A percentile compares a stretch with the other conserved stretches of the same genome.
phyloP scores from a whole-genome alignment of 2,113 vertebrate genomes.

The Myrmecophaga tridactyla region DNA sequence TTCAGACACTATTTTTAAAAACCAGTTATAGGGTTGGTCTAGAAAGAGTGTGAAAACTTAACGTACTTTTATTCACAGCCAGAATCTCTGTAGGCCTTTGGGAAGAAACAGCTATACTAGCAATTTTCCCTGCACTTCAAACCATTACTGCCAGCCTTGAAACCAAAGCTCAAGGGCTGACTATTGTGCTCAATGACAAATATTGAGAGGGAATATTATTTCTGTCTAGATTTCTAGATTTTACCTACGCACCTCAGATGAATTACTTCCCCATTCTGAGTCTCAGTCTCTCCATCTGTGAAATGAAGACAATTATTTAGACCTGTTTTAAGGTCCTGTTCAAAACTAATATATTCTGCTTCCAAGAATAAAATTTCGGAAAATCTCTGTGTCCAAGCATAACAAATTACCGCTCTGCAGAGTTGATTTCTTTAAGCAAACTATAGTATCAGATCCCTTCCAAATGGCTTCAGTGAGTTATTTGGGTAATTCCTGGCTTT shows the following conservation, averaged over 20 bases:
- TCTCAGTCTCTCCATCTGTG: neutral
- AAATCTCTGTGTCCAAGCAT: conserved; percentile 23
- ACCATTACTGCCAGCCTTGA: neutral
- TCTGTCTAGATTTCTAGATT: neutral
- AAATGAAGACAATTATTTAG: neutral
- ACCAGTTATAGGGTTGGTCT: neutral
- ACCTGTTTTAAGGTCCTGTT: neutral
- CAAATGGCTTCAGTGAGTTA: neutral
- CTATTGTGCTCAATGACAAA: neutral
- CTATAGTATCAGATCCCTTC: neutral
- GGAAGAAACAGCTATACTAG: neutral
- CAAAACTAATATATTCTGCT: neutral
- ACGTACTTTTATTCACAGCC: neutral
- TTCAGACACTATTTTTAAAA: too few relatives aligned
- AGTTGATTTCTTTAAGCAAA: conserved; percentile 44
- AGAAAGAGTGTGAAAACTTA: neutral
- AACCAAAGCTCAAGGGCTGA: neutral
- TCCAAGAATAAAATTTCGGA: neutral
- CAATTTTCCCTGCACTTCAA: neutral
- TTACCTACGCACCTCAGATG: neutral
- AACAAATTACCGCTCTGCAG: conserved; percentile 28
- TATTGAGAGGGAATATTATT: neutral
- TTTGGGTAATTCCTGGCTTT: conserved; percentile 7
- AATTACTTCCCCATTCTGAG: neutral
- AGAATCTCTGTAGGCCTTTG: neutral